Conservation (phyloP, 2,888 invertebrate genomes). For the Acleris cristana region DNA sequence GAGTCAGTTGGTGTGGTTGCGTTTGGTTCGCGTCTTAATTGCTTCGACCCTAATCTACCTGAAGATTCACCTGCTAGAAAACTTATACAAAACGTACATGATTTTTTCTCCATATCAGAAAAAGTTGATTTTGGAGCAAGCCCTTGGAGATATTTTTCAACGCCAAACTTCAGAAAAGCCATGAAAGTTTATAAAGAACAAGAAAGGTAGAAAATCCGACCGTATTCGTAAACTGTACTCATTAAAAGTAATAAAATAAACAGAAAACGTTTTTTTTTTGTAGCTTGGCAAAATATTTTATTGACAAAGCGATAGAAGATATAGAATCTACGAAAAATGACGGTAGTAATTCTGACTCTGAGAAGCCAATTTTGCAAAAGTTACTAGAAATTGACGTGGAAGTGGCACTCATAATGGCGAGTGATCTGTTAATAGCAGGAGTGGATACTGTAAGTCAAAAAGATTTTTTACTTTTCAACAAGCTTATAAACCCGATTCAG, state of each 20-base stretch:
- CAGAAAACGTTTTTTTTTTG: constrained; percentile 32
- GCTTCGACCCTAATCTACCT: constrained; percentile 59
- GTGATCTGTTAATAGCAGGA: constrained; percentile 87
- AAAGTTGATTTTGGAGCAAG: constrained; percentile 63
- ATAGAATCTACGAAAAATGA: constrained; percentile 42
- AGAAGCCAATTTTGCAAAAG: constrained; percentile 85
- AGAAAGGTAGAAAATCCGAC: constrained; percentile 52
- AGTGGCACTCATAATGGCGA: constrained; percentile 85
- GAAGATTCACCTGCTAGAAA: constrained; percentile 61
- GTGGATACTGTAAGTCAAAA: constrained; percentile 85
- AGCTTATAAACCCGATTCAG: not conserved
- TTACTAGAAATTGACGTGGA: constrained; percentile 83
- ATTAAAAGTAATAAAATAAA: not conserved
- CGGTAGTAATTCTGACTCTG: constrained; percentile 47
- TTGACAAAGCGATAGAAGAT: constrained; percentile 54
- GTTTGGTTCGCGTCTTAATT: constrained; percentile 66
- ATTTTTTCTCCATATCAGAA: constrained; percentile 51
- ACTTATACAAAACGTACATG: constrained; percentile 63
- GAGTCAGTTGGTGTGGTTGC: constrained; percentile 80
- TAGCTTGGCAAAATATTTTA: constrained; percentile 52
- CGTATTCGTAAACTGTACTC: not conserved
- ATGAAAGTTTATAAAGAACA: constrained; percentile 65
- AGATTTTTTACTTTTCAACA: not conserved
- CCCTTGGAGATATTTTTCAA: constrained; percentile 59
- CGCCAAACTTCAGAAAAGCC: constrained; percentile 57